Base-by-base conservation (phyloP, 2,888 invertebrate species). In the Electrophaes corylata region DNA sequence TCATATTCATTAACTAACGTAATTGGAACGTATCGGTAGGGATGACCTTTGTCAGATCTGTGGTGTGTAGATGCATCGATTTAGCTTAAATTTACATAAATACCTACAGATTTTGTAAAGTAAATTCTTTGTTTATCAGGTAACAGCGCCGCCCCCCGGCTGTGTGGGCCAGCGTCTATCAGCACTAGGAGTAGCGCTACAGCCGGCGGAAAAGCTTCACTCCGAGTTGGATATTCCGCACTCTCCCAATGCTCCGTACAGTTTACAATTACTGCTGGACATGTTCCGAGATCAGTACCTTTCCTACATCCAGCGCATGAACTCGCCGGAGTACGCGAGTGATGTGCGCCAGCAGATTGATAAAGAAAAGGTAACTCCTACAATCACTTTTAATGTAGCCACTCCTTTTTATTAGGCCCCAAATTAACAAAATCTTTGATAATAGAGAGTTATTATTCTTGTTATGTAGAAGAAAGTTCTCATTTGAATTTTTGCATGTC, bases 131-230 rank as follows among this genome's bases (percentile, higher is more conserved):
- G 0, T 29, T 53, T 43, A n/a, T 20, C 72, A 91, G 91, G 89
- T 88, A 81, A 92, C 96, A 64, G 96, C 96, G 35, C 96, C 97
- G 26, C 97, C 97, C 44, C 97, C 97, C 8, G 98, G 98, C 51
- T 97, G 97, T 81, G 96, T 98, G 57, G 98, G 97, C 84, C 97
- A 98, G 81, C 97, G 97, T 69, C 89, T 98, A 58, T 96, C 97
- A 3, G 95, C 96, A 41, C 90, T 97, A 50, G 95, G 96, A 39
- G 93, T 94, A 52, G 92, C 93, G 72, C 92, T 94, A 76, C 94
- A 94, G 77, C 92, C 94, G 59, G 85, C 92, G 19, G 90, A 92
- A 44, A 82, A 86, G 16, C 93, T 96, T 61, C 97, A 98, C 83
- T 94, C 95, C 53, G 97, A 97, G 88, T 89, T 97, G 70, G 95